A percentile compares a stretch with the other conserved stretches of the same genome.
Evolutionary conservation across 1,140 invertebrate genomes (phyloP).

Genomic region (Ridgeia piscesae): DNA sequence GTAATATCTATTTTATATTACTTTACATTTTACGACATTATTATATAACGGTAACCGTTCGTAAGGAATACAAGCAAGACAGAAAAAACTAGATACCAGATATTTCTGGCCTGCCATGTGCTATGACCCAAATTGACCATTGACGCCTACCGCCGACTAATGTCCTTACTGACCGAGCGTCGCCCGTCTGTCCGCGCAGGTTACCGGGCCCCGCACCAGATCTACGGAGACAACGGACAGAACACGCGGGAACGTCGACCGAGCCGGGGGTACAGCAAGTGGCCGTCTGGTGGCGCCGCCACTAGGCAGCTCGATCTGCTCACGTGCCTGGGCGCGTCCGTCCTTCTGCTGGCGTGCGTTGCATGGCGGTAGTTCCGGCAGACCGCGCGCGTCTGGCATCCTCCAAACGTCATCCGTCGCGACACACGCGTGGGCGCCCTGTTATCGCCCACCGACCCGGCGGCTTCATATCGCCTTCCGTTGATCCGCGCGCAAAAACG

Average conservation of each 20-base stretch:
- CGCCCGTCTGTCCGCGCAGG: not conserved
- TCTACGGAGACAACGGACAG: not conserved
- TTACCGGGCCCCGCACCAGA: not conserved
- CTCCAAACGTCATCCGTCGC: not conserved
- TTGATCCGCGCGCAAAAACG: not conserved
- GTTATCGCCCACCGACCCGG: not conserved
- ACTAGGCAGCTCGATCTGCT: not conserved
- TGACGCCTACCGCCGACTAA: not conserved
- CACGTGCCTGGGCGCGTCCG: not conserved
- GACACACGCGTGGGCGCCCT: not conserved
- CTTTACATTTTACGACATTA: too few species aligned
- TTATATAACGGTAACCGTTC: too few species aligned
- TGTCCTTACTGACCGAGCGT: not conserved
- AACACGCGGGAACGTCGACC: not conserved
- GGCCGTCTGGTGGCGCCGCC: not conserved
- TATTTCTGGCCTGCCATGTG: too few species aligned
- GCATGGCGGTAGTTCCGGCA: not conserved
- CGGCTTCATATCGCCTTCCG: not conserved
- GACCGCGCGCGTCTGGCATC: not conserved
- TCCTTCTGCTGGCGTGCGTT: not conserved
- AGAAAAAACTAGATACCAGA: too few species aligned
- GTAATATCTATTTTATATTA: too few species aligned
- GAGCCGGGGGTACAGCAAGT: not conserved
- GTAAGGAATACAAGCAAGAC: too few species aligned
- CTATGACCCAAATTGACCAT: not conserved